A percentile compares a stretch with the other conserved stretches of the same genome.
These are phyloP conservation scores for Hirtodrosophila cameraria DNA, from an alignment of 2,888 invertebrate species.

Conservation along the genomic window DNA sequence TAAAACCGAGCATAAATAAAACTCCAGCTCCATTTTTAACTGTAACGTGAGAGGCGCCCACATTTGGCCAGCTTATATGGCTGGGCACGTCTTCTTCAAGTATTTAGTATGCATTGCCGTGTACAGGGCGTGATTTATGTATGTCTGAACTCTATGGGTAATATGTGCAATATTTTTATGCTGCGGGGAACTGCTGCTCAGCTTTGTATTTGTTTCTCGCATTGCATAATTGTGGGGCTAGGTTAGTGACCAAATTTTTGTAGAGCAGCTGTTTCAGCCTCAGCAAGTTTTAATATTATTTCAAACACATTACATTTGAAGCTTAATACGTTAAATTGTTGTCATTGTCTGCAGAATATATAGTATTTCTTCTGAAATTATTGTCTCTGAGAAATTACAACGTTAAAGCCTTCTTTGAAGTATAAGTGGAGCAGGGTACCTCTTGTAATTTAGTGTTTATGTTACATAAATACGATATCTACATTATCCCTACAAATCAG, in stretches of 20 bases:
- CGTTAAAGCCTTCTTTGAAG: too few species aligned
- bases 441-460: too few species aligned
- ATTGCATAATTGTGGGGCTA: constrained; percentile 36
- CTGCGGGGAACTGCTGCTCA: constrained; percentile 39
- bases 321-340: too few species aligned
- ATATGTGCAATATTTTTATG: constrained; percentile 73
- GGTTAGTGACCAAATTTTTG: constrained; percentile 9
- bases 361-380: too few species aligned
- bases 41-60: constrained; percentile 18
- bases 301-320: too few species aligned
- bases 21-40: constrained; percentile 6
- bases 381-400: too few species aligned
- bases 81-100: constrained; percentile 48
- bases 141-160: constrained; percentile 21
- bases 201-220: constrained; percentile 7
- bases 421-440: too few species aligned
- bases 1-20: constrained; percentile 35
- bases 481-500: too few species aligned
- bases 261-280: neutral
- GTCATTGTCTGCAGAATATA: too few species aligned
- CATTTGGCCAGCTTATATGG: constrained; percentile 18
- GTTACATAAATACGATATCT: too few species aligned
- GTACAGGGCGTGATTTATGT: constrained; percentile 50
- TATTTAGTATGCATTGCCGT: constrained; percentile 58
- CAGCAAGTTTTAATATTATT: too few species aligned